Base-by-base conservation (phyloP, 1,140 invertebrate species). In the Trachelipus rathkii region DNA sequence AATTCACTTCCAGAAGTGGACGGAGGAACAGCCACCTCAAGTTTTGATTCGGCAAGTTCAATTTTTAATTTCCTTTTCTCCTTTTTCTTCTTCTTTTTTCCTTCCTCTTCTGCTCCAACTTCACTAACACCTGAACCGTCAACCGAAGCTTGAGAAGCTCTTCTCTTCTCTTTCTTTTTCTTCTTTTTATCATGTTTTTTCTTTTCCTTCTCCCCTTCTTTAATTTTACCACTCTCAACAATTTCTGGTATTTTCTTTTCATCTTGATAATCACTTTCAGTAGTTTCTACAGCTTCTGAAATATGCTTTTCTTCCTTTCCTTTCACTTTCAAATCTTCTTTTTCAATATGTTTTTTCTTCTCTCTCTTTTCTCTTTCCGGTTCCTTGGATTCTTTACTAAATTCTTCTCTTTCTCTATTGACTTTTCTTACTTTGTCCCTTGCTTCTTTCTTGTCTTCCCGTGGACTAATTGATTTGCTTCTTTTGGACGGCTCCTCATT, bases 401-500 rank as follows among this genome's bases (percentile, higher is more conserved):
- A 66, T 73, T 44, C n/a, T 43, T 81, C 13, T 76, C 77, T 44
- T 73, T 78, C 74, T 78, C 73, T 19, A 60, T 53, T 21, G 72
- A 74, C 60, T 33, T 74, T 8, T 74, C 75, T 71, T 77, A 33
- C 76, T 69, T 73, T 79, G 44, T 74, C 78, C 11, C 50, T 68
- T 60, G 78, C 74, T 19, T 80, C 73, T 60, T 87, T 85, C 68
- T 84, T 84, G 43, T 86, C 78, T 87, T 89, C 53, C 87, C 88
- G 75, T 85, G 87, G 86, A 86, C 71, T 66, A 0, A 6, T 8
- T 9, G 69, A 15, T 71, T 45, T 44, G 69, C 77, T 23, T 75
- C 69, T 71, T 69, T 75, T 19, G 23, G 21, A 67, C 44, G 50
- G 44, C 71, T 46, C 72, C 70, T 11, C 60, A 24, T 5, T 75